Evolutionary conservation across 1,140 invertebrate genomes (phyloP).

Genomic region (Tetraneura akinire): DNA sequence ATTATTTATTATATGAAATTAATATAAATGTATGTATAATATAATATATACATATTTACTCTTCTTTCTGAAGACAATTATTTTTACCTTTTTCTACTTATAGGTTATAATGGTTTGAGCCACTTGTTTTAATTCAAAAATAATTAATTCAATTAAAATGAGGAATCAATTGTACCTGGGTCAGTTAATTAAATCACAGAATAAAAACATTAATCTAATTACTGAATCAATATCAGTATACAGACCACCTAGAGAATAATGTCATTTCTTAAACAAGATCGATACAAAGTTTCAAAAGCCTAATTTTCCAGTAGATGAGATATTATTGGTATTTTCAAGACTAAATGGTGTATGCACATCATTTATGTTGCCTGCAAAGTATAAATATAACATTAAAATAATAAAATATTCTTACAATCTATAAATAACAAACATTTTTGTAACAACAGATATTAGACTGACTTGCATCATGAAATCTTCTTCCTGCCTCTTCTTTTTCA

Average conservation of each 20-base stretch:
- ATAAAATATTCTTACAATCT: not conserved
- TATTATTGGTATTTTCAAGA: conserved; percentile 17
- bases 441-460: conserved; percentile 41
- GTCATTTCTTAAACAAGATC: conserved; percentile 29
- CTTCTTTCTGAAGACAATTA: not conserved
- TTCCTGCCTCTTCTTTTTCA: conserved; percentile 76
- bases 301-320: not conserved
- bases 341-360: conserved; percentile 4
- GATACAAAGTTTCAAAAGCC: conserved; percentile 45
- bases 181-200: conserved; percentile 32
- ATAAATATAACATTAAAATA: conserved; percentile 35
- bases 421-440: conserved; percentile 36
- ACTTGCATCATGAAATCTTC: conserved; percentile 62
- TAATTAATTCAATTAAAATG: conserved; percentile 9
- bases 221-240: not conserved
- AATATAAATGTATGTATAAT: conserved; percentile 25
- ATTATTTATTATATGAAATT: not conserved
- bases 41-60: not conserved
- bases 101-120: conserved; percentile 1
- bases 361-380: conserved; percentile 21
- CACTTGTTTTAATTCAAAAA: not conserved
- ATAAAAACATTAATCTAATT: conserved; percentile 23
- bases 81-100: not conserved
- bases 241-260: not conserved
- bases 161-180: not conserved